These are phyloP conservation scores for Pristiophorus japonicus DNA, from an alignment of 2,113 vertebrate species.

Conservation along the genomic window DNA sequence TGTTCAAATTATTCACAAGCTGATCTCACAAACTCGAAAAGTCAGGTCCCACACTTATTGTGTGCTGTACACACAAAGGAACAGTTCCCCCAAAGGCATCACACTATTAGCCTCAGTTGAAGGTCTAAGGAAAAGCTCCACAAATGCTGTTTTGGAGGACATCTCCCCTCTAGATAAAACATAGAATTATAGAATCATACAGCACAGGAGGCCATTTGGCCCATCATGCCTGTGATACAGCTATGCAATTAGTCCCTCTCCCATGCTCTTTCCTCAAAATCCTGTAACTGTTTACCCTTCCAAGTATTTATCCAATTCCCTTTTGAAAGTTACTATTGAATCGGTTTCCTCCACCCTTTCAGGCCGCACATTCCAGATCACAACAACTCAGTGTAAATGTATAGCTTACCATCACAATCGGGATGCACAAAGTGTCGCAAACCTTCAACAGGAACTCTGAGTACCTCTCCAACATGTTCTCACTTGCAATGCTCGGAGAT, in stretches of 20 bases:
- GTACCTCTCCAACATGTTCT: constrained; percentile 69
- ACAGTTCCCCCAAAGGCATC: background rate
- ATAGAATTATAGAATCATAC: background rate
- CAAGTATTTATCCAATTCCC: background rate
- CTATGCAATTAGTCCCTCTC: background rate
- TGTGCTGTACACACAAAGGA: background rate
- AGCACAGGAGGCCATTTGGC: background rate
- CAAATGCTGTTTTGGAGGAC: background rate
- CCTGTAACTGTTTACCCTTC: background rate
- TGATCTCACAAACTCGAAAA: background rate
- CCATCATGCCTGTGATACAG: background rate
- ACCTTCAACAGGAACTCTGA: constrained; percentile 72
- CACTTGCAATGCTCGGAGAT: constrained; percentile 61
- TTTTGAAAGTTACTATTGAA: background rate
- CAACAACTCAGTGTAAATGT: too few species aligned
- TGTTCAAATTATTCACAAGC: background rate
- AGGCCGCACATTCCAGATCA: background rate
- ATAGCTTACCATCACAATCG: constrained; percentile 76
- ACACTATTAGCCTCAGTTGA: background rate
- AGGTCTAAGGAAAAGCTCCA: background rate
- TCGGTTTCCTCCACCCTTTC: background rate
- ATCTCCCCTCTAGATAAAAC: background rate
- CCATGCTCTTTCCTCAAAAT: background rate
- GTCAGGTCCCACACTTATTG: too few species aligned
- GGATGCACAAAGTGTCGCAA: constrained; percentile 80